Conservation (phyloP, 2,888 invertebrate genomes). For the Melieria picta region DNA sequence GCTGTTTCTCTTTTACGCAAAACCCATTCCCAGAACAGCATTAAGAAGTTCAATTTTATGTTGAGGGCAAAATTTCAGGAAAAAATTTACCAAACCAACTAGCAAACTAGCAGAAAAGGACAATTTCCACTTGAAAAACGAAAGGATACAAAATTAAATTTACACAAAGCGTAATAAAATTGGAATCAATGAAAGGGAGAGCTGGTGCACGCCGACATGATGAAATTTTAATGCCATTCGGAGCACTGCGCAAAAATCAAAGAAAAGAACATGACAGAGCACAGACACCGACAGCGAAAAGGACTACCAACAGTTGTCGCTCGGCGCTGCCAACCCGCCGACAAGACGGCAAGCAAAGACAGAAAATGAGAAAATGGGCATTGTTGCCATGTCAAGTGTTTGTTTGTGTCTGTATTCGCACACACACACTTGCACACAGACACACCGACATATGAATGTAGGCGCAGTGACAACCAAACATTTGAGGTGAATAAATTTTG, state of each 20-base stretch:
- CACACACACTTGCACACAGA: not conserved
- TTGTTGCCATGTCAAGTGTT: not conserved
- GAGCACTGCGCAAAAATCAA: slow-evolving; percentile 13
- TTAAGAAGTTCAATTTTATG: too few species aligned
- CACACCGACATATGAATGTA: not conserved
- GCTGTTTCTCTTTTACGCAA: too few species aligned
- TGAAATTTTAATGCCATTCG: not conserved
- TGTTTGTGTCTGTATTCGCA: not conserved
- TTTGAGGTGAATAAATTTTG: slow-evolving; percentile 25
- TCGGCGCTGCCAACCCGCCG: not conserved
- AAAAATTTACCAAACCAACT: too few species aligned
- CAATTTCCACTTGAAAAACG: slow-evolving; percentile 29
- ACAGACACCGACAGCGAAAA: too few species aligned
- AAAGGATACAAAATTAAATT: slow-evolving; percentile 25
- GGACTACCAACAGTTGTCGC: too few species aligned
- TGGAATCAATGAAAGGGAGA: not conserved
- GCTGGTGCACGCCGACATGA: not conserved
- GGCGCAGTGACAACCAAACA: slow-evolving; percentile 10
- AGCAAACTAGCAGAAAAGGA: slow-evolving; percentile 4
- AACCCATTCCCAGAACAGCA: too few species aligned
- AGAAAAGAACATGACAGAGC: not conserved
- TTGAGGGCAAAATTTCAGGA: too few species aligned
- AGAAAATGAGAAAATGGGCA: not conserved
- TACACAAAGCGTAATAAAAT: slow-evolving; percentile 16
- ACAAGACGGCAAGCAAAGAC: not conserved